Base-by-base conservation (phyloP, 2,797 vertebrate genomes). In the Rhadinocentrus ornatus region DNA sequence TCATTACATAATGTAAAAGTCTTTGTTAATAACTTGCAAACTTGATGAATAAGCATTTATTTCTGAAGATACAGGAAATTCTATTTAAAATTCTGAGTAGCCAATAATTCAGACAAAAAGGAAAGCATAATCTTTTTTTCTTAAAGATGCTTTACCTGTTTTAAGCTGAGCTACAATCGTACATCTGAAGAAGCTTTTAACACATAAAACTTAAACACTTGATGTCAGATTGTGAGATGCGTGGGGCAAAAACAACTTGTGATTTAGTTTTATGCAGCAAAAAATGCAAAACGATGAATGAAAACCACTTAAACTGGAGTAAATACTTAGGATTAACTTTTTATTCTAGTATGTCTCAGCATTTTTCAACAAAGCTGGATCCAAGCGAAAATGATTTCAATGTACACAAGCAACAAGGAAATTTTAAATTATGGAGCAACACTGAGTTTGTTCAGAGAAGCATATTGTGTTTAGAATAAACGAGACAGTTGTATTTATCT, bases 281-380 rank as follows among this genome's bases (percentile, higher is more conserved):
- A 46, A n/a, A 20, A 44, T 44, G 44, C 44, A 46, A 46, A 6
- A 46, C 0, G 2, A 8, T 9, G 46, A 57, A 59, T 29, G 1
- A 77, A 64, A 22, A 22, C 5, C 6, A 37, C n/a, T 34, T 15
- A 64, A 44, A 20, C 2, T 3, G 26, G 27, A 75, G 3, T 75
- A 69, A 75, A 71, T 73, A 81, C 18, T 46, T 81, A 77, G 61
- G 73, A 16, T 85, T 93, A 92, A 91, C 91, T 90, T 92, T 10
- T 82, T 87, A 88, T 84, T 86, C 74, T 12, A 74, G 46, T 69
- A 82, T 0, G 44, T 77, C 22, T 83, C 69, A 76, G 65, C 58
- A 78, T 75, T 71, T 77, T 83, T 22, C 46, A 81, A 89, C 83
- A 90, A 89, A 86, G 73, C 63, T 62, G 44, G 32, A 57, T 83